Conservation (phyloP, 2,113 vertebrate genomes). For the Pungitius pungitius region DNA sequence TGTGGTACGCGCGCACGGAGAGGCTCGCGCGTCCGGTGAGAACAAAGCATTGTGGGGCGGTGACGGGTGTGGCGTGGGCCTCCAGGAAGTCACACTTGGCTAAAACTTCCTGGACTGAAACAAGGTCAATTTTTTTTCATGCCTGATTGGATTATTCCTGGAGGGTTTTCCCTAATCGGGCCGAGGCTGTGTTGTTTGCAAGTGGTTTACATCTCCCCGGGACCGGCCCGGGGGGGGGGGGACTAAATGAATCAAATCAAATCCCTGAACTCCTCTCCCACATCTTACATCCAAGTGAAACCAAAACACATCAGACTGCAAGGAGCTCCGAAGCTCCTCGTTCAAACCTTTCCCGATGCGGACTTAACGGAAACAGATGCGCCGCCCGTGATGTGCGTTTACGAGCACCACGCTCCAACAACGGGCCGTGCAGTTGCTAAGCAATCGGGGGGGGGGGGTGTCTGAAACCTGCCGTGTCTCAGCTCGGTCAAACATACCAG, state of each 20-base stretch:
- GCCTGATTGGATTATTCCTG: conserved; percentile 9
- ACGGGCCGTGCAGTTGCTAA: conserved; percentile 12
- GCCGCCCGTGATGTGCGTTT: not conserved
- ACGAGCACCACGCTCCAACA: not conserved
- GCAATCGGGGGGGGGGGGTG: not conserved
- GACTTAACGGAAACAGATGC: not conserved
- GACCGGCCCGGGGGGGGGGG: too few species aligned
- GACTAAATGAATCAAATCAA: not conserved
- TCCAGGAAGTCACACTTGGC: conserved; percentile 71
- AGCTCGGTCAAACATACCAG: conserved; percentile 52
- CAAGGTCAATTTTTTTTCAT: conserved; percentile 17
- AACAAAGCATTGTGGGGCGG: conserved; percentile 63
- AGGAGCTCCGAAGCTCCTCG: not conserved
- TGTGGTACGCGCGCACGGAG: conserved; percentile 26
- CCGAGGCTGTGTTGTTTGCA: not conserved
- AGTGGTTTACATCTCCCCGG: not conserved
- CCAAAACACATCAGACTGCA: not conserved
- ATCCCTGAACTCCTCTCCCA: not conserved
- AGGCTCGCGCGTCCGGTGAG: conserved; percentile 16
- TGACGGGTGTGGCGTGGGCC: conserved; percentile 52
- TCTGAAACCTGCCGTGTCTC: conserved; percentile 34
- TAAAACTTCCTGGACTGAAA: conserved; percentile 63
- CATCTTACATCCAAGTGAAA: not conserved
- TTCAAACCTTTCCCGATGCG: not conserved
- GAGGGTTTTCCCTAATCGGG: conserved; percentile 3